Evolutionary conservation across 30 jellyfish, hydroid and myxozoan genomes (phyloP), one percentile per base, ranked within the genome.

Genomic region (Mastigias papua): DNA sequence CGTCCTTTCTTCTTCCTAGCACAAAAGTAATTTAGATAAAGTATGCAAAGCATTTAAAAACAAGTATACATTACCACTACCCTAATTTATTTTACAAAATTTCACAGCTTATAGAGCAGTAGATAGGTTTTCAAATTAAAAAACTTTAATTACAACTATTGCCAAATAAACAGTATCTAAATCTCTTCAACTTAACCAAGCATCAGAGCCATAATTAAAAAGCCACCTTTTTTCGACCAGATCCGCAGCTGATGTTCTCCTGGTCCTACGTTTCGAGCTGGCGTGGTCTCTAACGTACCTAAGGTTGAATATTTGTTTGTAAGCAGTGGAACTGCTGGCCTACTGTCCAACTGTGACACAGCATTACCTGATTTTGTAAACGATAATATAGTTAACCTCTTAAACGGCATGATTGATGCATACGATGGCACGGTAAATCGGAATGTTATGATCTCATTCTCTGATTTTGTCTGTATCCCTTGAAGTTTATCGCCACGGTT

Each of bases 361-460:
- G 93, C 93, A 57, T 80, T 82, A 23, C 92, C 92, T 71, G 97
- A 76, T 50, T 75, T 81, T 19, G 97, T 48, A 65, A 89, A 89
- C 3, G 97, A 62, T 69, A 80, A 62, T 32, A 89, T 65, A 17
- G 93, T 30, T 35, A 82, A 74, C 51, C 67, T 89, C 51, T 68
- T 81, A 30, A 82, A 80, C 3, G 92, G 92, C 31, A 34, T 21
- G 25, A 80, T 69, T 2, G 84, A 82, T 2, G 93, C 90, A 61
- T 80, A 82, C 9, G 92, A 66, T 28, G 93, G 97, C 0, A 81
- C 90, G 25, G 35, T 73, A 42, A 89, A 89, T 0, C 91, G 93
- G 28, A 87, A 78, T 25, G 83, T 69, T 11, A 87, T 87, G 62
- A 82, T 50, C 57, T 80, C 88, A 35, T 68, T 82, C 27, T 87